Evolutionary conservation across 2,113 vertebrate species (phyloP), one percentile per base, ranked within the genome.

Genomic region (Benitochromis conjunctus): DNA sequence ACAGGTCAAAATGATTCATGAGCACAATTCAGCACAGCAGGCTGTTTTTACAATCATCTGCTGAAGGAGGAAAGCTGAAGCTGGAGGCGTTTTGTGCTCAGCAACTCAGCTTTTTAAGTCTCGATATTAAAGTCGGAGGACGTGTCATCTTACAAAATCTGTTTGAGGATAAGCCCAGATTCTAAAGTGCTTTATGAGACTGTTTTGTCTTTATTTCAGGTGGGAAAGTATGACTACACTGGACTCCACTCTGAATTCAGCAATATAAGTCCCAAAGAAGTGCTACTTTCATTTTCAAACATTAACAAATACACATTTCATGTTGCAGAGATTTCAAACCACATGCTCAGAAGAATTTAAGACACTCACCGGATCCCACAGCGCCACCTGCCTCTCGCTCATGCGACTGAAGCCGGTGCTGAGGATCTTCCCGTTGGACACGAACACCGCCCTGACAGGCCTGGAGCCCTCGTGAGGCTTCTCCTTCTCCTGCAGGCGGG

Each of bases 381-480:
- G 96, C 24, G 98, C 98, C 96, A 98, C 97, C 96, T 98, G 98
- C 38, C 98, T 93, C 92, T 98, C 98, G 2, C 97, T 98, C 97
- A 98, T 97, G 51, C 97, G 97, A 86, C 97, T 98, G 95, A 98
- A 98, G 7, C 98, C 97, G 0, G 98, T 98, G 38, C 95, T 98
- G 80, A 98, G 94, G 88, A 98, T 97, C 92, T 97, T 97, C 1
- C 96, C 97, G 0, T 97, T 95, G 0, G 97, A 96, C 51, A 97
- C 95, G 4, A 97, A 97, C 86, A 98, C 95, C 0, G 96, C 97
- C 0, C 95, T 94, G 76, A 97, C 92, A 0, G 98, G 98, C 86
- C 98, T 94, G 66, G 96, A 97, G 29, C 98, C 98, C 79, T 98
- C 97, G 0, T 98, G 98, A 34, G 97, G 93, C 51, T 97, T 97